Evolutionary conservation across 64 coral and sea anemone genomes (phyloP).

Genomic region (Montipora sp.): DNA sequence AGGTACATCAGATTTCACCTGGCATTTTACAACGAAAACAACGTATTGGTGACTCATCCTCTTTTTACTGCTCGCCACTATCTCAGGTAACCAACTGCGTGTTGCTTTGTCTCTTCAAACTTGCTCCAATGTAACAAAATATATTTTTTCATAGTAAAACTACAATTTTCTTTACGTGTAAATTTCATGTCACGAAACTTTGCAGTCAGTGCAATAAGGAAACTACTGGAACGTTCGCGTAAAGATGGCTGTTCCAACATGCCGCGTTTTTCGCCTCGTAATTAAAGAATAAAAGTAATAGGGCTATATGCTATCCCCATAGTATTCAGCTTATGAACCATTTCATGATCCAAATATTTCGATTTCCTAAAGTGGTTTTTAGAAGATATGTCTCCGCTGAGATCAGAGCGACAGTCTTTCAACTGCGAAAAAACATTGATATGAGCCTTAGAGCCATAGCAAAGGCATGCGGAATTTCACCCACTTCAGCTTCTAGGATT

Average conservation of each 20-base stretch:
- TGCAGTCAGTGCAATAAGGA: too few species aligned
- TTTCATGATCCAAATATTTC: too few species aligned
- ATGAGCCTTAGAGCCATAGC: not conserved
- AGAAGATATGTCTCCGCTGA: not conserved
- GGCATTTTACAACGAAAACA: constrained; percentile 86
- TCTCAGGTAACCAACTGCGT: constrained; percentile 47
- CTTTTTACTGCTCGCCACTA: constrained; percentile 77
- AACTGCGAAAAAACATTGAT: not conserved
- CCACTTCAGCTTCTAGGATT: not conserved
- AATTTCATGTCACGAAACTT: not conserved
- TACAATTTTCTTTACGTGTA: too few species aligned
- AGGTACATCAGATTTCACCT: constrained; percentile 92
- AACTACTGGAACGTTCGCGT: too few species aligned
- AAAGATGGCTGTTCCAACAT: too few species aligned
- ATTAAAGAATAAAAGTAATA: too few species aligned
- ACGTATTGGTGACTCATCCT: constrained; percentile 83
- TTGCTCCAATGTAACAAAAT: not conserved
- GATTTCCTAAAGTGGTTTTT: not conserved
- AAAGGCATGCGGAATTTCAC: not conserved
- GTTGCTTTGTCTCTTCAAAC: not conserved
- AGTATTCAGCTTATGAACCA: too few species aligned
- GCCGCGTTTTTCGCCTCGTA: too few species aligned
- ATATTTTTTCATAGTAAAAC: too few species aligned
- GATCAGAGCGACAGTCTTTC: not conserved
- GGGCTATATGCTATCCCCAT: too few species aligned